Evolutionary conservation across 2,113 vertebrate genomes (phyloP), one percentile per base, ranked within the genome.

Genomic region (Dicentrarchus labrax): DNA sequence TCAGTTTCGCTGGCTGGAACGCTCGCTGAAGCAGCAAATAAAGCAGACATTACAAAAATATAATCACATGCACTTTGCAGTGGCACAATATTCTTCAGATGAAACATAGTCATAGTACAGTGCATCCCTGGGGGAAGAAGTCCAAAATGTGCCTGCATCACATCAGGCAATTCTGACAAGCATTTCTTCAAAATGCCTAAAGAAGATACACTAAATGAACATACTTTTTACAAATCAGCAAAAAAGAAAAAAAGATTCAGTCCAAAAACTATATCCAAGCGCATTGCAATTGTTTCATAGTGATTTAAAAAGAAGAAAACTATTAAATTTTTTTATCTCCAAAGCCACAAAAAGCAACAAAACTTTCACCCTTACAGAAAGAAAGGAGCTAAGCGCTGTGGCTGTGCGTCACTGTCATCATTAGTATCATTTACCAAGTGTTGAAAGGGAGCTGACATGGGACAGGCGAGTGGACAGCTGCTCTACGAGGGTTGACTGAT

Each of bases 1-100:
- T 99, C 98, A 0, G 97, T 98, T 92, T 99, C 98, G 0, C 98
- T 99, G 73, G 97, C 96, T 30, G 97, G 98, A 94, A 97, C 96
- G 78, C 97, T 99, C 80, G 97, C 98, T 99, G 96, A 86, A 70
- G 90, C 91, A 76, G 89, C 76, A 95, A 81, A 96, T 8, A 87
- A 76, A 85, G 78, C 70, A 82, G 11, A 80, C 67, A 51, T 80
- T 82, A 82, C 1, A 61, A 64, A 60, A 74, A 13, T 7, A 67
- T 3, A 72, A 73, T 61, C 36, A 43, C 7, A 47, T 7, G 45
- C 21, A 76, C 53, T 71, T 60, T 22, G 11, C 64, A 78, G 50
- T n/a, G 17, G 45, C 36, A 66, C 41, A 68, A 66, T 7, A 67
- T 72, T 78, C 17, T 71, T 76, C 60, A 81, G 64, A 64, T 47